Evolutionary conservation across 2,888 invertebrate genomes (phyloP).

Genomic region (Eulithis testata): DNA sequence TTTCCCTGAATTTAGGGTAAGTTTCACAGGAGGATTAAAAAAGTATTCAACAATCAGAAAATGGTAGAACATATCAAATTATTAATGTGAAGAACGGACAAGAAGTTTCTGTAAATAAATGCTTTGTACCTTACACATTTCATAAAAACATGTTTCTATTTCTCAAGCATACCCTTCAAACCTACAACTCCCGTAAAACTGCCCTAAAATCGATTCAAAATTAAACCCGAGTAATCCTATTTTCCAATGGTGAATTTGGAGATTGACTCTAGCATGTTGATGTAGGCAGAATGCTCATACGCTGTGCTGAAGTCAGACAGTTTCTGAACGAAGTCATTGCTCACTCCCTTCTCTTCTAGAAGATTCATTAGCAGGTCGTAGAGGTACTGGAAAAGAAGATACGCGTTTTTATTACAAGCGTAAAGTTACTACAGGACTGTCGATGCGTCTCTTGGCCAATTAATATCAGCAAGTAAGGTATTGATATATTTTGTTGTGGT

Average conservation of each 20-base stretch:
- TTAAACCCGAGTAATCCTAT: constrained; percentile 38
- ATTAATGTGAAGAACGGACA: neutral
- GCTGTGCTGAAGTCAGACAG: constrained; percentile 94
- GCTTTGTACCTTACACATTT: constrained; percentile 1
- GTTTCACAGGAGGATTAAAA: constrained; percentile 17
- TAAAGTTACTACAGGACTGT: too few species aligned
- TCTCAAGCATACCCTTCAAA: neutral
- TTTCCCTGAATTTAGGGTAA: constrained; percentile 15
- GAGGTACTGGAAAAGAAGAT: constrained; percentile 87
- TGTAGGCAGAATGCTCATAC: constrained; percentile 97
- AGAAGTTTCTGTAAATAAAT: neutral
- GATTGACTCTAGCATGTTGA: constrained; percentile 93
- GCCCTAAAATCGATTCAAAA: constrained; percentile 14
- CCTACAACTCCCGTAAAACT: constrained; percentile 18
- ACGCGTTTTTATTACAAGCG: neutral
- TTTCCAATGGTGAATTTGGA: constrained; percentile 92
- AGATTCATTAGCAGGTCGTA: constrained; percentile 98
- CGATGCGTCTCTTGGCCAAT: too few species aligned
- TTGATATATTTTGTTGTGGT: too few species aligned
- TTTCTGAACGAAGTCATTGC: constrained; percentile 96
- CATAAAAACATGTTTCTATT: neutral
- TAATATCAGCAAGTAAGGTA: too few species aligned
- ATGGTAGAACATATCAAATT: neutral
- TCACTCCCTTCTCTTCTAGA: constrained; percentile 97
- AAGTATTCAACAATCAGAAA: neutral